phyloP scores from a whole-genome alignment of 2,797 vertebrate genomes.

The Neosalanx taihuensis region DNA sequence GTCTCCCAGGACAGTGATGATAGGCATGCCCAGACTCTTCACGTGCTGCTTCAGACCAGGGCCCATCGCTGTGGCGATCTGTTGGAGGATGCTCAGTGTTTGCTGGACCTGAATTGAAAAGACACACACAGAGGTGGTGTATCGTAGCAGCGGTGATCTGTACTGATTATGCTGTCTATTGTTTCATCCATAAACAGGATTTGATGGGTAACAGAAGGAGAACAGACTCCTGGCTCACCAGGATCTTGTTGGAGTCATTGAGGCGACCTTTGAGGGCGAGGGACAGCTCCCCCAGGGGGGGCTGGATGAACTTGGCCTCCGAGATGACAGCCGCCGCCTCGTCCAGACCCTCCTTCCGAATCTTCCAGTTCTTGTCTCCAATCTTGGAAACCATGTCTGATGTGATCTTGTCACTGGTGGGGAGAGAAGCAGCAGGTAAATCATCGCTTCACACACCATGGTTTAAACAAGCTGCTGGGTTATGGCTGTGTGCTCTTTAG shows the following conservation, averaged over 20 bases:
- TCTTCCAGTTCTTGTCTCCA: constrained; percentile 97
- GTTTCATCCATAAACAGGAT: neutral
- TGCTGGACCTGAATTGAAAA: constrained; percentile 85
- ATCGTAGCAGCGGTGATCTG: neutral
- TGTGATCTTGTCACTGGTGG: constrained; percentile 88
- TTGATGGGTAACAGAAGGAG: no score
- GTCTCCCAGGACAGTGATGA: constrained; percentile 93
- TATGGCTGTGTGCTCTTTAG: neutral
- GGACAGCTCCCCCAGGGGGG: constrained; percentile 90
- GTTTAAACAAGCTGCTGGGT: no score
- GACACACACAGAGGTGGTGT: neutral
- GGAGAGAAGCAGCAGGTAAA: constrained; percentile 5
- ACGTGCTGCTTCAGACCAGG: constrained; percentile 90
- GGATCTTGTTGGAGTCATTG: constrained; percentile 94
- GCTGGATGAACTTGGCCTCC: constrained; percentile 92
- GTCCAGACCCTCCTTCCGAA: constrained; percentile 95
- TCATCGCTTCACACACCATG: neutral
- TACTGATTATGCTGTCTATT: neutral
- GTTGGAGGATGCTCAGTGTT: constrained; percentile 90
- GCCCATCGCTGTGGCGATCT: constrained; percentile 89
- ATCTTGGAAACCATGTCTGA: constrained; percentile 90
- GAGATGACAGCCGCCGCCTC: constrained; percentile 88
- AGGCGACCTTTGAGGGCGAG: constrained; percentile 89
- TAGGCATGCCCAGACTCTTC: constrained; percentile 84
- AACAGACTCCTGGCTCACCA: constrained; percentile 71